These are phyloP conservation scores for Eupeodes corollae DNA, from an alignment of 1,140 invertebrate species.

Conservation along the genomic window DNA sequence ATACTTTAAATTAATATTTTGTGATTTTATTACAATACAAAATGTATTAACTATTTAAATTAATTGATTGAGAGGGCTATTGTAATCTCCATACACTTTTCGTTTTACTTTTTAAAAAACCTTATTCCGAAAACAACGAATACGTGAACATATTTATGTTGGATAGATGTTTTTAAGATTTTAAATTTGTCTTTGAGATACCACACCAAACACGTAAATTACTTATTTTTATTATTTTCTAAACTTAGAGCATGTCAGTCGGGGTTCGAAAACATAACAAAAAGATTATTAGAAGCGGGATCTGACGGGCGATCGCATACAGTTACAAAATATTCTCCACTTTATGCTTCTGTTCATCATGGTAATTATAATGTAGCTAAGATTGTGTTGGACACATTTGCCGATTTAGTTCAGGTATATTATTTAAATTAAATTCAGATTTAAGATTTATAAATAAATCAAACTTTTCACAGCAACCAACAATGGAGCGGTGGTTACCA, in stretches of 20 bases:
- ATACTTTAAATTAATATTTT: too few species aligned
- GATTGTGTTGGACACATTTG: constrained; percentile 59
- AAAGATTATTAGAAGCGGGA: constrained; percentile 63
- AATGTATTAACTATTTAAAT: too few species aligned
- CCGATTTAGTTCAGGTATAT: constrained; percentile 53
- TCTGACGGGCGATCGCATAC: constrained; percentile 79
- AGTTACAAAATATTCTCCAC: constrained; percentile 80
- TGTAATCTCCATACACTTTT: too few species aligned
- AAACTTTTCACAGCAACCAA: constrained; percentile 35
- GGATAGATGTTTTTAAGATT: background rate
- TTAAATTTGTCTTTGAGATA: background rate
- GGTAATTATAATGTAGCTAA: constrained; percentile 71
- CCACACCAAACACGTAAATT: background rate
- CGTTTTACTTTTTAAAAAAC: too few species aligned
- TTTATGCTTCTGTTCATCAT: constrained; percentile 84
- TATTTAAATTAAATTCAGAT: constrained; percentile 12
- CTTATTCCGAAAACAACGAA: background rate
- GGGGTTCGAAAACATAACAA: constrained; percentile 69
- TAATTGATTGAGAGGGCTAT: too few species aligned
- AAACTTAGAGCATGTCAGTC: constrained; percentile 62
- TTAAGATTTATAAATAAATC: background rate
- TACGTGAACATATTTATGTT: background rate
- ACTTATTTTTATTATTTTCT: constrained; percentile 12
- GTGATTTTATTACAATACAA: too few species aligned
- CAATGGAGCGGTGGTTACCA: constrained; percentile 85